These are phyloP conservation scores for Pandemis cinnamomeana DNA, from an alignment of 2,888 invertebrate genomes.

Conservation along the genomic window DNA sequence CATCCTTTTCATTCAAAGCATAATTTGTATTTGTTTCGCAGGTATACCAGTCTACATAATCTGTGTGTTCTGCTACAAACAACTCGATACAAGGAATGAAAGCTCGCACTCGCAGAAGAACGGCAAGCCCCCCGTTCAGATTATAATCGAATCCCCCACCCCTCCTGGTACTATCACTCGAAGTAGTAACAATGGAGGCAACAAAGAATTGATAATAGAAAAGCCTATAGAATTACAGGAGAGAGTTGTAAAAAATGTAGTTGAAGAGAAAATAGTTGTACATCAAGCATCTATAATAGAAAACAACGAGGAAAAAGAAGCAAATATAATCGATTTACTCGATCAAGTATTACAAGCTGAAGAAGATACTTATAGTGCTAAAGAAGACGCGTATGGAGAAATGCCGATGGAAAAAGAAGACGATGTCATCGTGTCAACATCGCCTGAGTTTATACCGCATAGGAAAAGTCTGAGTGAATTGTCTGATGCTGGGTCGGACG, in stretches of 20 bases:
- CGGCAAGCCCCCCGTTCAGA: conserved; percentile 72
- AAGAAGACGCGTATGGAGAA: conserved; percentile 66
- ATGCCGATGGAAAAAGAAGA: conserved; percentile 63
- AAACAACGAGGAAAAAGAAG: conserved; percentile 76
- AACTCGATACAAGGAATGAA: conserved; percentile 53
- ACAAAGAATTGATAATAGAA: conserved; percentile 47
- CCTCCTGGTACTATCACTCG: conserved; percentile 68
- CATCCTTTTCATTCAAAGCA: background rate
- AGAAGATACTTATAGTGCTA: conserved; percentile 74
- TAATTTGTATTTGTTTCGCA: conserved; percentile 50
- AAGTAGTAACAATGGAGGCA: conserved; percentile 57
- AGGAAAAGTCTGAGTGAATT: conserved; percentile 73
- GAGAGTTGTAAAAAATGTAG: conserved; percentile 49
- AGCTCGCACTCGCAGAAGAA: conserved; percentile 58
- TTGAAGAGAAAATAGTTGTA: conserved; percentile 63
- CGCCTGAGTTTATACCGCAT: conserved; percentile 56
- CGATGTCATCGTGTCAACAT: conserved; percentile 47
- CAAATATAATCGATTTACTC: conserved; percentile 77
- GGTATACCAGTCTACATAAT: conserved; percentile 74
- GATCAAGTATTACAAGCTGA: conserved; percentile 80
- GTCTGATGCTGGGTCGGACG: conserved; percentile 77
- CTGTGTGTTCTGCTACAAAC: conserved; percentile 66
- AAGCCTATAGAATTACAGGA: conserved; percentile 53
- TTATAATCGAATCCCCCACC: conserved; percentile 73
- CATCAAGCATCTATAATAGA: conserved; percentile 66